Percentiles rank a stretch among this genome's conserved stretches.
Evolutionary conservation across 2,888 invertebrate genomes (phyloP).

Genomic region (Dexiosoma caninum): DNA sequence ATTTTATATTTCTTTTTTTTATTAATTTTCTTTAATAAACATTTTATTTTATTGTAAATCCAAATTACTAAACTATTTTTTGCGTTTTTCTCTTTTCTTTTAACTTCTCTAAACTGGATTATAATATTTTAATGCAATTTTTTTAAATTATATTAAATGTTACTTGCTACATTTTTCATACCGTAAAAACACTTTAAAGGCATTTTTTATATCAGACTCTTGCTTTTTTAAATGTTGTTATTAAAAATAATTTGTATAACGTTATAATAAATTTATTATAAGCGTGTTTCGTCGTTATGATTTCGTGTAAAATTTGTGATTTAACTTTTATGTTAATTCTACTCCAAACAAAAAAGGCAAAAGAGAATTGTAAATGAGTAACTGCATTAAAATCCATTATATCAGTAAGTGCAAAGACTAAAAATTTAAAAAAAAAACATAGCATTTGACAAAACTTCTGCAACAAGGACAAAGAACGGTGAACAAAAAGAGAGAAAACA

Average conservation of each 20-base stretch:
- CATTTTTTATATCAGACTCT: conserved; percentile 76
- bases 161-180: conserved; percentile 57
- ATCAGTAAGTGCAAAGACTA: no score
- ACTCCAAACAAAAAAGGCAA: background rate
- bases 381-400: no score
- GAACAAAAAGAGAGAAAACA: no score
- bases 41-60: conserved; percentile 39
- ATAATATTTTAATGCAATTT: background rate
- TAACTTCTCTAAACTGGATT: conserved; percentile 62
- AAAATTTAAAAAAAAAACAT: no score
- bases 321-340: background rate
- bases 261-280: conserved; percentile 40
- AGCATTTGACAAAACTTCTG: no score
- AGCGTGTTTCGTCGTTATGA: conserved; percentile 57
- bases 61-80: conserved; percentile 19
- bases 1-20: conserved; percentile 28
- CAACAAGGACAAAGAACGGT: no score
- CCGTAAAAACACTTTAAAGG: conserved; percentile 73
- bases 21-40: conserved; percentile 24
- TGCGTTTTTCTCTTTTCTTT: conserved; percentile 53
- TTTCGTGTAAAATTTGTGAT: conserved; percentile 11
- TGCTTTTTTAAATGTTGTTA: conserved; percentile 63
- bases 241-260: conserved; percentile 42
- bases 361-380: no score
- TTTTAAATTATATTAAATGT: conserved; percentile 55